Evolutionary conservation across 30 jellyfish, hydroid and myxozoan species (phyloP).

Genomic region (Chrysaora quinquecirrha): DNA sequence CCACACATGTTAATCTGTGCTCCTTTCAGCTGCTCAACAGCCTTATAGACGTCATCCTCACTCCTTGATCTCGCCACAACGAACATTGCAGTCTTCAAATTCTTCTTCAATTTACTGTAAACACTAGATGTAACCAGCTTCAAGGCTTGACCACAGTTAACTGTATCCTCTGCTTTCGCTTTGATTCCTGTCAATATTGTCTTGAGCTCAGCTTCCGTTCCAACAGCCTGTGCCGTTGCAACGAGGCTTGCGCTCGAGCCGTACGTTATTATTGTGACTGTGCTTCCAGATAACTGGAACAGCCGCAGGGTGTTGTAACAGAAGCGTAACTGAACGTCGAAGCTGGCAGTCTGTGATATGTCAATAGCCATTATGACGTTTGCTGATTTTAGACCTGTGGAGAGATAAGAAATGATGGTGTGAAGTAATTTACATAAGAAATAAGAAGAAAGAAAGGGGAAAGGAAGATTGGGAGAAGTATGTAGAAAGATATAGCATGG

Average conservation of each 20-base stretch:
- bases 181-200: conserved; percentile 72
- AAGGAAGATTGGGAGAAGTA: too few relatives aligned
- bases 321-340: conserved; percentile 78
- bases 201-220: conserved; percentile 53
- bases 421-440: too few relatives aligned
- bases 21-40: conserved; percentile 95
- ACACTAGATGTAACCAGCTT: conserved; percentile 66
- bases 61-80: conserved; percentile 80
- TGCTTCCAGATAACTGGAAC: conserved; percentile 67
- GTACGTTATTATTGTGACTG: conserved; percentile 68
- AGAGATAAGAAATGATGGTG: background rate
- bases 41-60: conserved; percentile 85
- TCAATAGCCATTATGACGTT: conserved; percentile 81
- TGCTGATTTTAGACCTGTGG: conserved; percentile 71
- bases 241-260: conserved; percentile 65
- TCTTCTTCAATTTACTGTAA: conserved; percentile 43
- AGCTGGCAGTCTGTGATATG: conserved; percentile 64
- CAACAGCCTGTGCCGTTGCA: conserved; percentile 47
- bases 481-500: too few relatives aligned
- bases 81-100: conserved; percentile 58
- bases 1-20: conserved; percentile 80
- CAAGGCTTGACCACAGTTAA: conserved; percentile 92
- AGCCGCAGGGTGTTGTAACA: conserved; percentile 64
- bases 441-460: too few relatives aligned
- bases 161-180: conserved; percentile 74